A percentile compares a stretch with the other conserved stretches of the same genome.
These are phyloP conservation scores for Microctonus brassicae DNA, from an alignment of 2,888 invertebrate species.

Conservation along the genomic window DNA sequence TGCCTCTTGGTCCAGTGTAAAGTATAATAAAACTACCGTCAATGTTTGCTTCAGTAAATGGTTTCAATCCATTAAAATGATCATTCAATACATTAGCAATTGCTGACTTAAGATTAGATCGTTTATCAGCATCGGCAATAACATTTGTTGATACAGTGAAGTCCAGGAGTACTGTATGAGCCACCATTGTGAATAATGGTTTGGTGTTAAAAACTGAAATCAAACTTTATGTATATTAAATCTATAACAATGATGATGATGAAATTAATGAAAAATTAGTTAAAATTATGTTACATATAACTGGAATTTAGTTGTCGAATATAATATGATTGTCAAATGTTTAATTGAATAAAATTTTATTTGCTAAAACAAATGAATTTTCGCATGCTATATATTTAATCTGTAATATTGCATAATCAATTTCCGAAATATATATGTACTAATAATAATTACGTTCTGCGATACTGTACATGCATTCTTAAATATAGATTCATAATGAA, in stretches of 20 bases:
- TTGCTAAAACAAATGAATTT: background rate
- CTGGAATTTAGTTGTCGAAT: no score
- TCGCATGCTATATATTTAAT: background rate
- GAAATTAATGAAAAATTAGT: no score
- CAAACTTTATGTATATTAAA: background rate
- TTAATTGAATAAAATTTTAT: no score
- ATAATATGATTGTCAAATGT: no score
- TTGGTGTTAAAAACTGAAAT: constrained; percentile 44
- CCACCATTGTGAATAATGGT: constrained; percentile 75
- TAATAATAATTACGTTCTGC: background rate
- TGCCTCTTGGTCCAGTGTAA: constrained; percentile 79
- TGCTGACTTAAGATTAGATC: constrained; percentile 77
- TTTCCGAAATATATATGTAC: background rate
- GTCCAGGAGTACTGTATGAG: constrained; percentile 84
- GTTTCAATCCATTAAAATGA: constrained; percentile 79
- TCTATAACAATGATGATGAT: no score
- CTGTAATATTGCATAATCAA: background rate
- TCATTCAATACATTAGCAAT: constrained; percentile 80
- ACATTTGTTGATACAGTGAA: constrained; percentile 81
- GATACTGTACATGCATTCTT: no score
- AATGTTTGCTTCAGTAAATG: constrained; percentile 77
- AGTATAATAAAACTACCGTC: constrained; percentile 81
- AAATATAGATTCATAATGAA: no score
- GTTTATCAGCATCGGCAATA: constrained; percentile 77
- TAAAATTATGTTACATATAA: no score